These are phyloP conservation scores for Eristalinus sepulchralis DNA, from an alignment of 2,888 invertebrate genomes.

Conservation along the genomic window DNA sequence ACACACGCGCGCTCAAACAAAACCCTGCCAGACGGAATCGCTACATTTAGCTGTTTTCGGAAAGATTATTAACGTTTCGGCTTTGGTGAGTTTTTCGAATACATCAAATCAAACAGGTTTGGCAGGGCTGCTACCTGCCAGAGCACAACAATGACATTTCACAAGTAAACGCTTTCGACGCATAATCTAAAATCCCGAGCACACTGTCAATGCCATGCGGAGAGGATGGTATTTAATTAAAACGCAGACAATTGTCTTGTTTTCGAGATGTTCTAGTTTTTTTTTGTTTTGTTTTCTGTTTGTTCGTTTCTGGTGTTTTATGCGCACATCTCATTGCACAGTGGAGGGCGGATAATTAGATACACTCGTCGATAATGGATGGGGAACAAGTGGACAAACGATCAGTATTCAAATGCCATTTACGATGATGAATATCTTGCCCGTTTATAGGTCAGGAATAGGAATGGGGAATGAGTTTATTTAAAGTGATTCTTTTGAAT, in stretches of 20 bases:
- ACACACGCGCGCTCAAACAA: background rate
- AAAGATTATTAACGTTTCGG: constrained; percentile 5
- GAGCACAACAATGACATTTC: constrained; percentile 47
- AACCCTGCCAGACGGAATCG: background rate
- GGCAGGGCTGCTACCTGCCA: background rate
- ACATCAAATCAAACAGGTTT: background rate
- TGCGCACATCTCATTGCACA: background rate
- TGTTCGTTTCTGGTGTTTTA: background rate
- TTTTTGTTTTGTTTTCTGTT: background rate
- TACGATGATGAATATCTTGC: background rate
- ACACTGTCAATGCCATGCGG: constrained; percentile 35
- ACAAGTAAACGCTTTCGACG: constrained; percentile 37
- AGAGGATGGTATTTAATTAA: constrained; percentile 5
- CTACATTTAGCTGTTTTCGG: background rate
- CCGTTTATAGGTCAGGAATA: background rate
- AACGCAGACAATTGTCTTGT: constrained; percentile 15
- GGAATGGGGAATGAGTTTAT: background rate
- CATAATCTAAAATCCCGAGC: constrained; percentile 17
- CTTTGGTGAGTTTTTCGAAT: background rate
- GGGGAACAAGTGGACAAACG: background rate
- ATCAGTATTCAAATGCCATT: background rate
- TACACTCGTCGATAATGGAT: background rate
- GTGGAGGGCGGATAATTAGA: constrained; percentile 9
- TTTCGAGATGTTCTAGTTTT: background rate
- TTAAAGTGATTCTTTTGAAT: background rate